Conservation (phyloP, 2,888 invertebrate species). For the Plebejus melissa region DNA sequence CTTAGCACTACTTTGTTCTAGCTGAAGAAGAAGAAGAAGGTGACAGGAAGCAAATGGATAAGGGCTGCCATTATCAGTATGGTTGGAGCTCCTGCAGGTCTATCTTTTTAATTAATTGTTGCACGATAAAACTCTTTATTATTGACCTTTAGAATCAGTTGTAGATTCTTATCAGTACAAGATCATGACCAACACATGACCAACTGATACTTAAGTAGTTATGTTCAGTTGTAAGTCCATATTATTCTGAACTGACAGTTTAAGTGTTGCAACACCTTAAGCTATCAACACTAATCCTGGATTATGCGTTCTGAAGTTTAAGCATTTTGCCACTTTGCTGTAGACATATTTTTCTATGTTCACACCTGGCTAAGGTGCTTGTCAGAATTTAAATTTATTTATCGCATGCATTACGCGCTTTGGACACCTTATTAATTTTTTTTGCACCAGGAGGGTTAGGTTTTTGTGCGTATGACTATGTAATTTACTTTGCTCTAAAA, state of each 20-base stretch:
- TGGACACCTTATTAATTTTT: background rate
- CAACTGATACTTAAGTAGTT: background rate
- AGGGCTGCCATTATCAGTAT: too few species aligned
- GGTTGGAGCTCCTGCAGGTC: too few species aligned
- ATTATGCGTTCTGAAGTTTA: background rate
- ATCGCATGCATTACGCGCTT: background rate
- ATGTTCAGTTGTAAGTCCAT: background rate
- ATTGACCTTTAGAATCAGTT: background rate
- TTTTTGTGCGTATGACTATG: background rate
- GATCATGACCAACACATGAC: background rate
- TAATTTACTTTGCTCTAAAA: background rate
- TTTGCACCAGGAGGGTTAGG: too few species aligned
- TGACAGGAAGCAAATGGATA: too few species aligned
- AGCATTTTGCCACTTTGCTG: background rate
- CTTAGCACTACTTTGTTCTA: too few species aligned
- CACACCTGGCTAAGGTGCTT: conserved; percentile 4
- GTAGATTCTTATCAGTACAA: background rate
- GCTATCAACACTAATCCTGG: background rate
- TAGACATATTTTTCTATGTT: background rate
- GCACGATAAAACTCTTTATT: too few species aligned
- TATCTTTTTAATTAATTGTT: too few species aligned
- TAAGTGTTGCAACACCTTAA: background rate
- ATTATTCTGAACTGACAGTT: background rate
- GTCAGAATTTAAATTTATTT: conserved; percentile 3
- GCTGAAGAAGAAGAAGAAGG: too few species aligned